Evolutionary conservation across 2,797 vertebrate species (phyloP).

Genomic region (Gymnopithys bicolor): DNA sequence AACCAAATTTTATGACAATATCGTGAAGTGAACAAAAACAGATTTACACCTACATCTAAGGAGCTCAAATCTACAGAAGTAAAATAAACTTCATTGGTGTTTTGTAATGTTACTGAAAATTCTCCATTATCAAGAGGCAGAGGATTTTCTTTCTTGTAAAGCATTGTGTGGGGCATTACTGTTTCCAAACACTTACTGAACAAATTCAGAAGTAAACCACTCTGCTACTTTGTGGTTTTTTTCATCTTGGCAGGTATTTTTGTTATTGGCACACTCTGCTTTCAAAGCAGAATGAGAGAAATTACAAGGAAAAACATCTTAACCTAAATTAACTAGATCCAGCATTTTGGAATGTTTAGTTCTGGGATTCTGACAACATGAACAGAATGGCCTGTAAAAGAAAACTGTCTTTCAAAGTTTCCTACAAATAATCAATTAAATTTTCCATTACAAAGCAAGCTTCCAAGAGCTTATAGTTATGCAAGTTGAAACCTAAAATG

Average conservation of each 20-base stretch:
- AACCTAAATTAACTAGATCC: background rate
- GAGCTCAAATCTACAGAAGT: background rate
- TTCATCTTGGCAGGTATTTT: background rate
- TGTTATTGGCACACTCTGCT: background rate
- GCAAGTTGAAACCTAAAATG: background rate
- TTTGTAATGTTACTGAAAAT: background rate
- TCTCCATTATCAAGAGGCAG: background rate
- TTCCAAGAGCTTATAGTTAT: background rate
- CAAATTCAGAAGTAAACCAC: background rate
- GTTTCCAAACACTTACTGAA: background rate
- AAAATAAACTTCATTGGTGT: background rate
- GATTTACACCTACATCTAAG: background rate
- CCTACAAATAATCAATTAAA: background rate
- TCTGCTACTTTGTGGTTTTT: background rate
- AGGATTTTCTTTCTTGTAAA: background rate
- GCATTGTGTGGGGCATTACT: rapidly evolving
- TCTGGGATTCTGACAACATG: background rate
- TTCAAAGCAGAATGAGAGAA: background rate
- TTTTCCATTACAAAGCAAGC: background rate
- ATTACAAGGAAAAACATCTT: background rate
- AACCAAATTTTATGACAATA: background rate
- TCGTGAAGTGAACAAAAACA: background rate
- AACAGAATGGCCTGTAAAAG: background rate
- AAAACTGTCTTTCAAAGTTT: background rate
- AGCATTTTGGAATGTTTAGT: background rate